Evolutionary conservation across 2,797 vertebrate species (phyloP), one percentile per base, ranked within the genome.

Genomic region (Oophaga sylvatica): DNA sequence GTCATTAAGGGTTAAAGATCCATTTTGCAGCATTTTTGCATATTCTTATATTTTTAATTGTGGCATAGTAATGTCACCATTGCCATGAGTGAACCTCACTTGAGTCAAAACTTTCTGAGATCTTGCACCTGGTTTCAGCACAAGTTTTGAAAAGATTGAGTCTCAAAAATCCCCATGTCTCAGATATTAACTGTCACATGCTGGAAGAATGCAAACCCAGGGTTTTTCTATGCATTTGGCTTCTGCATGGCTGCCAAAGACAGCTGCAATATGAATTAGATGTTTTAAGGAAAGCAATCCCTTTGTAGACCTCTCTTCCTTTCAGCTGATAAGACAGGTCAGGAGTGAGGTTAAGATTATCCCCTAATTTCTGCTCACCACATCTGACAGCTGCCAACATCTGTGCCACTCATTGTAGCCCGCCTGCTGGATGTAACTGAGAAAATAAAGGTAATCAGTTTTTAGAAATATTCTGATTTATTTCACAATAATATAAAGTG

Each of bases 281-380:
- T 73, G 59, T 17, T 56, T 71, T 62, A 60, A 41, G 29, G 82
- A 41, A 76, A 80, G 60, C n/a, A 35, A 81, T 56, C 41, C 75
- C 77, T 84, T 81, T 88, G 87, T 84, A 65, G 59, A 62, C 31
- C n/a, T 73, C 22, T 35, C 41, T 73, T 81, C 59, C 59, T 81
- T 85, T 85, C 57, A 45, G 71, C 41, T 88, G 86, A 76, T 71
- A 77, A 84, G 87, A 73, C 83, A 88, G 87, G 87, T 79, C 59
- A 84, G 67, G 29, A 56, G 67, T 71, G 76, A 62, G 70, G 59
- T 62, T 57, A 81, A 17, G 76, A 73, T 79, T 84, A 83, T 87
- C 70, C 71, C 20, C 70, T 56, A 82, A 22, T 53, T 76, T 83
- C 73, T 78, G 31, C 31, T 78, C 59, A 56, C 67, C 56, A 84